Base-by-base conservation (phyloP, 2,888 invertebrate genomes). In the Frankliniella intonsa region DNA sequence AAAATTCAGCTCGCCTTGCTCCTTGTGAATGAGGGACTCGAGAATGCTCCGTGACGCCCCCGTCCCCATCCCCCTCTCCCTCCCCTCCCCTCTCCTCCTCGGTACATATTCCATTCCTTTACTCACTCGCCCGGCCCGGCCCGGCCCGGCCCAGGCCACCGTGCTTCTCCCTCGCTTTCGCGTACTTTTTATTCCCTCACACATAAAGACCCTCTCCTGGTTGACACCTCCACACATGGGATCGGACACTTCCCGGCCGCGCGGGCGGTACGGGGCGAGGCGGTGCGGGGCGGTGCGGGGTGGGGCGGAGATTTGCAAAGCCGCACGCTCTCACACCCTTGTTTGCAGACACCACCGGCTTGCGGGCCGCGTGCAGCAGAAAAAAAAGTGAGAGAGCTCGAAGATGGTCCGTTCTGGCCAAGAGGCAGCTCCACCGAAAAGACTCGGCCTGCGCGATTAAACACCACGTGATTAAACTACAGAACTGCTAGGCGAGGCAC, bases 211-310 rank as follows among this genome's bases (percentile, higher is more conserved):
- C 69, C 69, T 76, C 69, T 76, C 69, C 69, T 11, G 69, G 69
- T 76, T 76, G 69, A 76, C 69, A 76, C 69, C 69, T 76, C 69
- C 69, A 76, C 69, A 76, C 69, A 76, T 76, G 69, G 69, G 69
- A 76, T 76, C 69, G 69, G 69, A 76, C 69, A 76, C 69, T 76
- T 76, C 69, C 69, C 69, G 22, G 69, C 69, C 55, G 55, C 55
- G 55, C 14, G 38, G 38, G 38, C 38, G 38, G 38, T 3, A 5
- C 38, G 38, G 14, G 62, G 62, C 62, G 62, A 14, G 17, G 62
- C 19, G 62, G 19, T 10, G 69, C 69, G 10, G 69, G 8, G 69
- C 12, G 25, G 25, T 22, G 12, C 22, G 69, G 69, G 25, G 25
- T 25, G 25, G 69, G 69, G 25, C 12, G 25, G 69, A 22, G 9